Conservation (phyloP, 2,113 vertebrate genomes). For the Sapayoa aenigma region DNA sequence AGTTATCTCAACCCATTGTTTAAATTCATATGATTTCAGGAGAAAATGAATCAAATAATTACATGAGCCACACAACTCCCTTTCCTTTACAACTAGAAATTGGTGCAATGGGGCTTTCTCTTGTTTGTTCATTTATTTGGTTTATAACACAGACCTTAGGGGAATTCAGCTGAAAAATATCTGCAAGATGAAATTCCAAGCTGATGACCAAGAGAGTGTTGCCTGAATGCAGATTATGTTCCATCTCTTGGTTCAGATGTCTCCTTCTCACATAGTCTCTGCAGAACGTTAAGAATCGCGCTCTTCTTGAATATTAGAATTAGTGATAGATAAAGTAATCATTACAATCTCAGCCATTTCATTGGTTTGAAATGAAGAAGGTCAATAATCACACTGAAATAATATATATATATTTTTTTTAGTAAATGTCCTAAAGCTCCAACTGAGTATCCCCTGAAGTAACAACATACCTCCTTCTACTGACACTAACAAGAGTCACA, state of each 20-base stretch:
- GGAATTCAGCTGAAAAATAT: conserved; percentile 6
- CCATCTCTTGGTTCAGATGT: background rate
- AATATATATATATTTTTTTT: background rate
- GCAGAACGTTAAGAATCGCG: background rate
- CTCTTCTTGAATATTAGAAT: background rate
- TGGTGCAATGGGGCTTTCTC: background rate
- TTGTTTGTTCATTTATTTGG: background rate
- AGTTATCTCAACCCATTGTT: background rate
- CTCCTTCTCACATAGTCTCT: background rate
- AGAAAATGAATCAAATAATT: background rate
- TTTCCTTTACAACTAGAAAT: background rate
- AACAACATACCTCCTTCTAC: background rate
- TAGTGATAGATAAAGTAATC: background rate
- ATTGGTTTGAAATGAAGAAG: background rate
- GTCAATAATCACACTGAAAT: background rate
- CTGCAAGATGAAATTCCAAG: background rate
- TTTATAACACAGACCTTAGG: background rate
- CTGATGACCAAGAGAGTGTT: background rate
- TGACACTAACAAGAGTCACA: background rate
- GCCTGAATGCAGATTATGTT: background rate
- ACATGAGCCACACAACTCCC: background rate
- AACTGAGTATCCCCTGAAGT: background rate
- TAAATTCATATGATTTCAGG: background rate
- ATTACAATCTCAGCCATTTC: background rate
- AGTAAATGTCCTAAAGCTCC: background rate